A percentile compares a stretch with the other conserved stretches of the same genome.
phyloP scores from a whole-genome alignment of 2,797 vertebrate species.

The Microhierax caerulescens region DNA sequence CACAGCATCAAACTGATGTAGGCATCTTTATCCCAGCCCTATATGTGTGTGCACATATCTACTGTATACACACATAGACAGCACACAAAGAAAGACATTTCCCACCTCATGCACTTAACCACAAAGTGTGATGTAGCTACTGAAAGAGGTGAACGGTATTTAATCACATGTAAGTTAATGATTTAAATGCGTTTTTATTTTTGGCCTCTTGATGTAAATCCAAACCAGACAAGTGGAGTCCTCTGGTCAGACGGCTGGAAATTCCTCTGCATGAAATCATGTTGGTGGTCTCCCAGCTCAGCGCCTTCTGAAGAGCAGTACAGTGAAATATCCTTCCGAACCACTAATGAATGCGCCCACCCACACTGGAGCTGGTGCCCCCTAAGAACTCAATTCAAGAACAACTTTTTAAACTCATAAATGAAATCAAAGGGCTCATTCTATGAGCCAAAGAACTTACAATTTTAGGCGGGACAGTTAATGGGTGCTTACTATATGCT shows the following conservation, averaged over 20 bases:
- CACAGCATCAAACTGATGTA: neutral
- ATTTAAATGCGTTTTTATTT: constrained; percentile 72
- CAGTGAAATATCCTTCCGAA: constrained; percentile 66
- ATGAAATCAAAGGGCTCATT: constrained; percentile 71
- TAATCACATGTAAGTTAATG: constrained; percentile 64
- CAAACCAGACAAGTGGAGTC: constrained; percentile 71
- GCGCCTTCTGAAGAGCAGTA: constrained; percentile 53
- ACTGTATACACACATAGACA: neutral
- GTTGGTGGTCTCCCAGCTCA: constrained; percentile 75
- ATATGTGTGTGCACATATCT: neutral
- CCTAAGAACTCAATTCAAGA: constrained; percentile 68
- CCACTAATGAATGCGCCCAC: constrained; percentile 80
- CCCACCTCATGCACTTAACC: constrained; percentile 38
- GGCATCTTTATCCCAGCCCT: neutral
- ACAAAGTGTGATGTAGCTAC: constrained; percentile 30
- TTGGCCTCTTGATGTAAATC: constrained; percentile 67
- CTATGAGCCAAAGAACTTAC: constrained; percentile 44
- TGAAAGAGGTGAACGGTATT: constrained; percentile 45
- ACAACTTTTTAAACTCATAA: constrained; percentile 61
- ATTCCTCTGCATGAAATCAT: constrained; percentile 71
- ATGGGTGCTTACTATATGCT: constrained; percentile 2
- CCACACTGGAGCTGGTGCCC: constrained; percentile 65
- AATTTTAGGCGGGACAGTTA: constrained; percentile 3
- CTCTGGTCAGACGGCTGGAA: constrained; percentile 79
- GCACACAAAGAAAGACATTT: constrained; percentile 8